Evolutionary conservation across 2,888 invertebrate species (phyloP), one percentile per base, ranked within the genome.

Genomic region (Apodemia duryi): DNA sequence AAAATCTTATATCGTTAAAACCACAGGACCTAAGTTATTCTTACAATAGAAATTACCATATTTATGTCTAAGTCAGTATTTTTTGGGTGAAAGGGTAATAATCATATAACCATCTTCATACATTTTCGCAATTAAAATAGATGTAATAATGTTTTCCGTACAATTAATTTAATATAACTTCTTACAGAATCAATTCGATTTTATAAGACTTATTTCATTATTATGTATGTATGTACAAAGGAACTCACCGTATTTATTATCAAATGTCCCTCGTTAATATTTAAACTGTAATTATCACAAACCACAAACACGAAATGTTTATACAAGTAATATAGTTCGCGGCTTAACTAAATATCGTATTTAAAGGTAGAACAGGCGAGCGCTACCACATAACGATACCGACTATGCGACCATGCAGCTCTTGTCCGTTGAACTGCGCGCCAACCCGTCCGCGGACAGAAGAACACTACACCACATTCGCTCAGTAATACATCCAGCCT

Each of bases 351-450:
- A 32, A 60, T 60, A 60, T 35, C 13, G 60, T 60, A 7, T 64
- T 60, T 13, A 57, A 43, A 63, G 46, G 63, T 54, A 64, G 64
- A 38, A 54, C 66, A 62, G 43, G 65, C 77, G 73, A 64, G 69
- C 68, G 71, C 77, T 77, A 67, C 70, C 78, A 82, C 81, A 83
- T 85, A 79, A 76, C 84, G 81, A 81, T 77, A 83, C 80, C 80
- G 81, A 82, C 81, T 86, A 84, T 89, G 88, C 87, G 87, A 73
- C 75, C 73, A 83, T 84, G 83, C 81, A 85, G 87, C 86, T 86
- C 86, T 85, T 88, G 86, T 87, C 80, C 88, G 82, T 85, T 86
- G 87, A 88, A 89, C 89, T 85, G 84, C 82, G 68, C 76, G 79
- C 61, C 75, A 77, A 86, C 79, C 80, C 87, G 79, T 51, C 80